These are phyloP conservation scores for Bombyx huttoni DNA, from an alignment of 2,888 invertebrate species.

Conservation along the genomic window DNA sequence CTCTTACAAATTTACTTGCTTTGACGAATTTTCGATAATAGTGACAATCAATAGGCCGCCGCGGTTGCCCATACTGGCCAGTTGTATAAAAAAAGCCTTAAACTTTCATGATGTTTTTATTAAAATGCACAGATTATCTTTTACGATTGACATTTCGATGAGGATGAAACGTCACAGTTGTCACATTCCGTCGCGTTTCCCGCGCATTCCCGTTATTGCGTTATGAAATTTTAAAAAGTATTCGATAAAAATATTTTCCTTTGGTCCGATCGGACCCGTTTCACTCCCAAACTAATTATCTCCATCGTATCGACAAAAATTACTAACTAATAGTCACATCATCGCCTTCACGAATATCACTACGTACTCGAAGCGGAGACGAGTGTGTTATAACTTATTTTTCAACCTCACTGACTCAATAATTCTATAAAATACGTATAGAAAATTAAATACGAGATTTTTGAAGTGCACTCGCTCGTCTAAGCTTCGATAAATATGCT, in stretches of 20 bases:
- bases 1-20: too few species aligned
- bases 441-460: not conserved
- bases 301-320: slow-evolving; percentile 13
- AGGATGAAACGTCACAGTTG: too few species aligned
- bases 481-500: slow-evolving; percentile 24
- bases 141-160: too few species aligned
- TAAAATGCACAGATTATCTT: too few species aligned
- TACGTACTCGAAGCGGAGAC: slow-evolving; percentile 38
- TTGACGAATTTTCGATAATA: too few species aligned
- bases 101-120: too few species aligned
- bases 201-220: not conserved
- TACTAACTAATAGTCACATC: slow-evolving; percentile 64
- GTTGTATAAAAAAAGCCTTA: too few species aligned
- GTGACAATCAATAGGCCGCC: too few species aligned
- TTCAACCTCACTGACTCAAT: not conserved
- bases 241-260: not conserved
- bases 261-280: not conserved
- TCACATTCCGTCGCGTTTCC: too few species aligned
- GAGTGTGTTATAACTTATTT: slow-evolving; percentile 25
- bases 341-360: slow-evolving; percentile 52
- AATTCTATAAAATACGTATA: not conserved
- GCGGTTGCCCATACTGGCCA: too few species aligned
- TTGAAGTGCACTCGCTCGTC: slow-evolving; percentile 25
- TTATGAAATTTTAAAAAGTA: not conserved
- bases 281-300: not conserved